phyloP scores from a whole-genome alignment of 2,113 vertebrate species.

The Calyptommatus sinebrachiatus region DNA sequence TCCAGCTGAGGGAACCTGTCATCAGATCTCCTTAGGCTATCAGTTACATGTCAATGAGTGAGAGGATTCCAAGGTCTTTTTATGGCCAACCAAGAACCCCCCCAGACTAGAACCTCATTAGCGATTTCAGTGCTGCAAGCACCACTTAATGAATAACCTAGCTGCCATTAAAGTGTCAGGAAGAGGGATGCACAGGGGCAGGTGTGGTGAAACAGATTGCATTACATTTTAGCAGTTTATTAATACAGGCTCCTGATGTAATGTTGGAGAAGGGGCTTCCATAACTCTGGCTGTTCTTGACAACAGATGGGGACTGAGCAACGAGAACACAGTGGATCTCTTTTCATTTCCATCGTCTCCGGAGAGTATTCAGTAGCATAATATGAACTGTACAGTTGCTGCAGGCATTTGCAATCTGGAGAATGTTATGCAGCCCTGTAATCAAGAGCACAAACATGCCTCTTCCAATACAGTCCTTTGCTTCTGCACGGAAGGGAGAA shows the following conservation, averaged over 20 bases:
- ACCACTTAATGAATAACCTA: slow-evolving; percentile 5
- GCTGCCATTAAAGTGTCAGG: neutral
- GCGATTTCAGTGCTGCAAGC: neutral
- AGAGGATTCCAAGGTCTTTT: slow-evolving; percentile 11
- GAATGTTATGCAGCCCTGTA: slow-evolving; percentile 2
- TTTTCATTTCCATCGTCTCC: slow-evolving; percentile 17
- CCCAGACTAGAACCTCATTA: slow-evolving; percentile 19
- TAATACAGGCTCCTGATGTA: neutral
- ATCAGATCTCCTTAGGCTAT: slow-evolving; percentile 17
- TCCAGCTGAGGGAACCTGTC: slow-evolving; percentile 24
- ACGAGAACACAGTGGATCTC: slow-evolving; percentile 7
- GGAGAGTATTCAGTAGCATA: neutral
- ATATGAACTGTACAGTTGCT: neutral
- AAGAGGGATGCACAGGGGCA: neutral
- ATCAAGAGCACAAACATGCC: neutral
- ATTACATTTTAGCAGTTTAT: neutral
- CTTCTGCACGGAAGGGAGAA: neutral
- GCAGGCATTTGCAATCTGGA: neutral
- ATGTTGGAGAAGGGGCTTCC: neutral
- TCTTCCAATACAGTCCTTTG: neutral
- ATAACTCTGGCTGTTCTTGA: slow-evolving; percentile 9
- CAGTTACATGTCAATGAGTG: slow-evolving; percentile 17
- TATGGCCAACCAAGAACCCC: neutral
- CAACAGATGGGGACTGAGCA: slow-evolving; percentile 4
- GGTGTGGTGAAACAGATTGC: slow-evolving; percentile 6